Evolutionary conservation across 1,140 invertebrate genomes (phyloP).

Genomic region (Dinothrombium tinctorium): DNA sequence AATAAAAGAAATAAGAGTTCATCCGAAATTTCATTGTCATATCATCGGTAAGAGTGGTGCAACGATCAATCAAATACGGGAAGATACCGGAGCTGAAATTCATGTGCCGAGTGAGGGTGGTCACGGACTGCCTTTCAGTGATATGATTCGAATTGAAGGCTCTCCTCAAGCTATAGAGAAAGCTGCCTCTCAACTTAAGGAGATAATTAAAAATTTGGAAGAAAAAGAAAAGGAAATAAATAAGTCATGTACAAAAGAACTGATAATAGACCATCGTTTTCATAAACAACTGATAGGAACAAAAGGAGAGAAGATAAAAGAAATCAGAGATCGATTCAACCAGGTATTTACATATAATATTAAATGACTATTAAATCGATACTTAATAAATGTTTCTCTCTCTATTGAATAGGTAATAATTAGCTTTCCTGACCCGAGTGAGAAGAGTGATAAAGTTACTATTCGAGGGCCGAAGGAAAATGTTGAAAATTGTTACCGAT

Average conservation of each 20-base stretch:
- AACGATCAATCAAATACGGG: slow-evolving; percentile 38
- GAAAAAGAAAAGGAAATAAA: slow-evolving; percentile 35
- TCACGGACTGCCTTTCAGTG: slow-evolving; percentile 30
- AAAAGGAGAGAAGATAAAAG: slow-evolving; percentile 76
- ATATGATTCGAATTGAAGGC: slow-evolving; percentile 71
- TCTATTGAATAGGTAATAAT: slow-evolving; percentile 43
- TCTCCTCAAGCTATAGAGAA: slow-evolving; percentile 54
- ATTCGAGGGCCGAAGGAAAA: slow-evolving; percentile 82
- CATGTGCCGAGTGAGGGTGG: slow-evolving; percentile 62
- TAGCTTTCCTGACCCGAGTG: slow-evolving; percentile 50
- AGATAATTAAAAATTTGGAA: slow-evolving; percentile 36
- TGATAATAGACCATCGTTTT: slow-evolving; percentile 82
- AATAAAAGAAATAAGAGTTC: slow-evolving; percentile 53
- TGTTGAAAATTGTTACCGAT: slow-evolving; percentile 75
- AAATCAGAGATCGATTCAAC: slow-evolving; percentile 75
- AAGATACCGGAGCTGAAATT: slow-evolving; percentile 67
- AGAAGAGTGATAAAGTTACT: slow-evolving; percentile 76
- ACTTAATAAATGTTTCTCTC: background rate
- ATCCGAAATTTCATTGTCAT: slow-evolving; percentile 78
- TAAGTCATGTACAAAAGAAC: slow-evolving; percentile 81
- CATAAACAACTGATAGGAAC: slow-evolving; percentile 78
- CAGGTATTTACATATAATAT: slow-evolving; percentile 24
- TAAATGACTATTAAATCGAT: background rate
- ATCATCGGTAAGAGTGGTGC: slow-evolving; percentile 88
- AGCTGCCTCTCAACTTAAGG: slow-evolving; percentile 46